Evolutionary conservation across 2,113 vertebrate genomes (phyloP).

Genomic region (Rhynchomys soricoides): DNA sequence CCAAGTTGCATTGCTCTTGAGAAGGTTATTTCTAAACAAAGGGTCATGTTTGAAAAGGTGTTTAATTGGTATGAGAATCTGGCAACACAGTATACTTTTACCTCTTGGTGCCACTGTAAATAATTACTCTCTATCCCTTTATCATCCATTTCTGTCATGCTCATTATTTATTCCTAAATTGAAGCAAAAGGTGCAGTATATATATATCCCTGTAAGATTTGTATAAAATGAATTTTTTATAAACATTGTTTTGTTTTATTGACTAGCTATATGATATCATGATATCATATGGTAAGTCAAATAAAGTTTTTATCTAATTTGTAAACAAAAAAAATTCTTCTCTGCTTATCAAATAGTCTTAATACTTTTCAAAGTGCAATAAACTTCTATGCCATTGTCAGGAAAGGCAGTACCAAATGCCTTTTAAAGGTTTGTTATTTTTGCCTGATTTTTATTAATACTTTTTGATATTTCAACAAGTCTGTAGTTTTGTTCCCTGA

Average conservation of each 20-base stretch:
- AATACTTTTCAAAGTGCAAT: constrained; percentile 52
- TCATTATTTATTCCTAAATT: background rate
- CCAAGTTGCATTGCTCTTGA: constrained; percentile 73
- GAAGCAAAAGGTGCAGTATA: constrained; percentile 38
- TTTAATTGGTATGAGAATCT: constrained; percentile 78
- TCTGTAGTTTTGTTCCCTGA: constrained; percentile 28
- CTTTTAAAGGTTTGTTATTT: constrained; percentile 55
- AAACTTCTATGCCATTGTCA: constrained; percentile 10
- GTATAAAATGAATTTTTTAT: constrained; percentile 40
- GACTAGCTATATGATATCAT: background rate
- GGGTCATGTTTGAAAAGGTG: constrained; percentile 71
- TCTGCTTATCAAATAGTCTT: constrained; percentile 36
- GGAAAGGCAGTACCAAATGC: constrained; percentile 16
- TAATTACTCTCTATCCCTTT: constrained; percentile 53
- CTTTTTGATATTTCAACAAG: constrained; percentile 62
- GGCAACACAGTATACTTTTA: constrained; percentile 84
- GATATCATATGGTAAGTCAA: background rate
- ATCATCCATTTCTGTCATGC: constrained; percentile 60
- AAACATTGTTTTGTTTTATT: constrained; percentile 47
- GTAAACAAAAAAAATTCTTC: constrained; percentile 10
- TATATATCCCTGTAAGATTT: constrained; percentile 51
- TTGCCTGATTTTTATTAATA: constrained; percentile 53
- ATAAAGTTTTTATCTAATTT: constrained; percentile 32
- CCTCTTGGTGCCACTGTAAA: constrained; percentile 88
- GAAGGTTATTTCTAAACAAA: constrained; percentile 79